phyloP scores from a whole-genome alignment of 2,113 vertebrate species.

The Cacatua alba region DNA sequence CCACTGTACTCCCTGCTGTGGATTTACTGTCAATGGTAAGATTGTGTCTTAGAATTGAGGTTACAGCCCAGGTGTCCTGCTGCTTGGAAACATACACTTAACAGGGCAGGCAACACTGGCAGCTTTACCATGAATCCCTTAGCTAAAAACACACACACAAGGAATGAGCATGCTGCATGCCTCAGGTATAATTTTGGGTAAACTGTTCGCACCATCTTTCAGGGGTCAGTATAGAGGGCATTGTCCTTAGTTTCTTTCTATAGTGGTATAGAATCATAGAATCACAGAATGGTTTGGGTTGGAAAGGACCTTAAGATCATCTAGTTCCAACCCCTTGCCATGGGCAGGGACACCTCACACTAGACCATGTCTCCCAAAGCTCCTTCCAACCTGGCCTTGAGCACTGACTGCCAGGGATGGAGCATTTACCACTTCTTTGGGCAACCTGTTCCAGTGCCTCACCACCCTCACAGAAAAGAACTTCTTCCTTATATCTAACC shows the following conservation, averaged over 20 bases:
- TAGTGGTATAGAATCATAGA: accelerated
- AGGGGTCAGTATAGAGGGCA: neutral
- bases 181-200: neutral
- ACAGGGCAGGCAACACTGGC: neutral
- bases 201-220: neutral
- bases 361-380: too few relatives aligned
- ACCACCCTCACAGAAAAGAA: too few relatives aligned
- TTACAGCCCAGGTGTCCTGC: neutral
- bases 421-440: too few relatives aligned
- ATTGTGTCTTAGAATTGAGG: neutral
- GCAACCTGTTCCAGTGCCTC: too few relatives aligned
- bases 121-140: neutral
- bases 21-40: neutral
- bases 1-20: neutral
- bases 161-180: neutral
- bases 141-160: neutral
- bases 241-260: neutral
- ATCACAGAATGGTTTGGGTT: too few relatives aligned
- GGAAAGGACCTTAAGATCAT: too few relatives aligned
- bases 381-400: too few relatives aligned
- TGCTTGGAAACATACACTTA: neutral
- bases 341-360: too few relatives aligned
- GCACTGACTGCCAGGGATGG: too few relatives aligned
- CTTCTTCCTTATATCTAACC: too few relatives aligned
- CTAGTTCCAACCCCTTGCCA: too few relatives aligned